Conservation (phyloP, 2,113 vertebrate genomes). For the Oryzias melastigma region DNA sequence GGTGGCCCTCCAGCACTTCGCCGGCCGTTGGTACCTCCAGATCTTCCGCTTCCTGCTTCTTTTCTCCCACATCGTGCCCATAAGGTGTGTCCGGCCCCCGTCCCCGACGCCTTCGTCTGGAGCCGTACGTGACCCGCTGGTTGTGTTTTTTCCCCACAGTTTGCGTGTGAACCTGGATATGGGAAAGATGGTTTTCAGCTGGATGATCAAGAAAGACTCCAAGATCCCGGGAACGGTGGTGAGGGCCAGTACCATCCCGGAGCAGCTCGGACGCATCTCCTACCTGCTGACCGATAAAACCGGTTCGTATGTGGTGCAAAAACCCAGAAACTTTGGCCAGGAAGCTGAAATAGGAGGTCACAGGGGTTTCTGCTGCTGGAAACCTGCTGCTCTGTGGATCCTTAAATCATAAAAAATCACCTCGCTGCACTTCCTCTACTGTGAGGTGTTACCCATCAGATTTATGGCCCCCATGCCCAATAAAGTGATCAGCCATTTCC, state of each 20-base stretch:
- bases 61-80: slow-evolving; percentile 96
- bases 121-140: background rate
- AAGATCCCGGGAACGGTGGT: slow-evolving; percentile 96
- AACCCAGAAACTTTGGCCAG: slow-evolving; percentile 2
- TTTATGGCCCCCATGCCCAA: slow-evolving; percentile 67
- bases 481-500: slow-evolving; percentile 66
- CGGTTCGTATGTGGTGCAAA: slow-evolving; percentile 71
- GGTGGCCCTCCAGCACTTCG: slow-evolving; percentile 96
- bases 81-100: slow-evolving; percentile 79
- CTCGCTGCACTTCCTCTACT: slow-evolving; percentile 49
- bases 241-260: slow-evolving; percentile 94
- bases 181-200: slow-evolving; percentile 99
- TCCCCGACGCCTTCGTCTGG: background rate
- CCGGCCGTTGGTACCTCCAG: slow-evolving; percentile 97
- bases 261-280: slow-evolving; percentile 95
- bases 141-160: slow-evolving; percentile 58
- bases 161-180: slow-evolving; percentile 97
- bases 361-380: slow-evolving; percentile 34
- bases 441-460: slow-evolving; percentile 50
- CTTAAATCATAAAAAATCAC: slow-evolving; percentile 70
- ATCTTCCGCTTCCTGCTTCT: slow-evolving; percentile 94
- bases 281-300: slow-evolving; percentile 98
- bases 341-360: slow-evolving; percentile 29
- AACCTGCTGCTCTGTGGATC: slow-evolving; percentile 62
- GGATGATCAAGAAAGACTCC: slow-evolving; percentile 95